Evolutionary conservation across 2,888 invertebrate genomes (phyloP).

Genomic region (Galerucella pusilla): DNA sequence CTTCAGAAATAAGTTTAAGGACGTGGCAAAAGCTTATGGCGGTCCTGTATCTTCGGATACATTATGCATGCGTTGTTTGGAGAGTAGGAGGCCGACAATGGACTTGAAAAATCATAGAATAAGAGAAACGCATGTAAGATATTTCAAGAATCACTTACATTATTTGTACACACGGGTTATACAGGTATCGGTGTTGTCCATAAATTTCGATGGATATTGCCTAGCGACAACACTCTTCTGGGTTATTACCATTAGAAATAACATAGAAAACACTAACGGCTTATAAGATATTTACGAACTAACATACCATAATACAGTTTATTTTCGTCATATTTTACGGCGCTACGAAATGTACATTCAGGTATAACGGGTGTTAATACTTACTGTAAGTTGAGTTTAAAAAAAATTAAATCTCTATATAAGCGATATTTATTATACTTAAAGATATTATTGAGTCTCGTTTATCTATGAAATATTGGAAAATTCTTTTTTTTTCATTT

Average conservation of each 20-base stretch:
- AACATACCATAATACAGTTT: constrained; percentile 14
- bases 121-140: constrained; percentile 44
- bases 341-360: constrained; percentile 1
- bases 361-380: constrained; percentile 1
- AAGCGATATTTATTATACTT: constrained; percentile 1
- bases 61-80: constrained; percentile 48
- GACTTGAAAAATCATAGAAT: constrained; percentile 45
- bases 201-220: constrained; percentile 42
- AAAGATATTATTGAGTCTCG: background rate
- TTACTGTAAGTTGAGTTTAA: too few species aligned
- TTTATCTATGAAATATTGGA: background rate
- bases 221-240: constrained; percentile 35
- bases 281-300: constrained; percentile 15
- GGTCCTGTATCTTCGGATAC: constrained; percentile 37
- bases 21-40: background rate
- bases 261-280: constrained; percentile 26
- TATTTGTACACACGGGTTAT: constrained; percentile 40
- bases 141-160: constrained; percentile 45
- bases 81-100: constrained; percentile 52
- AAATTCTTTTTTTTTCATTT: background rate
- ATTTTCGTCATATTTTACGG: constrained; percentile 11
- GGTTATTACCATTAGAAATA: constrained; percentile 31
- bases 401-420: background rate
- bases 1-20: background rate
- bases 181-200: constrained; percentile 35